phyloP scores from a whole-genome alignment of 1,140 invertebrate genomes.

The Pseudomyrmex dendroicus region DNA sequence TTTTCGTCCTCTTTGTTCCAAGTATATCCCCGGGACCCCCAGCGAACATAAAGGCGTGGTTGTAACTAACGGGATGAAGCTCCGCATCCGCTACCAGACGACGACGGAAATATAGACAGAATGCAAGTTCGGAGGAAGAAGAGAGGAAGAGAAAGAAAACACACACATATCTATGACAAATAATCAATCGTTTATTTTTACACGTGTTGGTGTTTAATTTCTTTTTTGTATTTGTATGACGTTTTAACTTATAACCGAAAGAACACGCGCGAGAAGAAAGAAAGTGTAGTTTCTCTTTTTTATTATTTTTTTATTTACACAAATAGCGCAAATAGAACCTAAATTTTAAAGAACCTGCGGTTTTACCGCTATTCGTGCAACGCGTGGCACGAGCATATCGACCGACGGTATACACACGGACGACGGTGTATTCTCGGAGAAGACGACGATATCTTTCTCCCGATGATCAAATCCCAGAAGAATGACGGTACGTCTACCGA shows the following conservation, averaged over 20 bases:
- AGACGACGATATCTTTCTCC: conserved; percentile 46
- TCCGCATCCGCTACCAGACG: not conserved
- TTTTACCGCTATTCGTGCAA: not conserved
- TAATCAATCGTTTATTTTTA: too few species aligned
- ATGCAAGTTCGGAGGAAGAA: not conserved
- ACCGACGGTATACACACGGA: conserved; percentile 37
- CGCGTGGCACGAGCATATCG: conserved; percentile 18
- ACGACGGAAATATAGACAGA: conserved; percentile 11
- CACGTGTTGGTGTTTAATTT: too few species aligned
- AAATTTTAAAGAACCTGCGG: too few species aligned
- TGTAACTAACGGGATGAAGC: conserved; percentile 31
- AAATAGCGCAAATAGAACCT: too few species aligned
- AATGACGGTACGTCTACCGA: conserved; percentile 80
- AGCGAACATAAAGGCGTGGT: conserved; percentile 66
- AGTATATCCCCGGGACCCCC: conserved; percentile 67
- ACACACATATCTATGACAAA: too few species aligned
- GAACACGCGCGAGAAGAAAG: too few species aligned
- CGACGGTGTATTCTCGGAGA: conserved; percentile 33
- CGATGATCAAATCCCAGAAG: conserved; percentile 74
- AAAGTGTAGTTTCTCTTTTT: too few species aligned
- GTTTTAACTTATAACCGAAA: too few species aligned
- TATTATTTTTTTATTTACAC: too few species aligned
- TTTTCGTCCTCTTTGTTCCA: conserved; percentile 70
- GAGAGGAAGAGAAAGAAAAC: too few species aligned
- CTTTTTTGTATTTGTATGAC: too few species aligned